Base-by-base conservation (phyloP, 2,113 vertebrate species). In the Vulpes lagopus region DNA sequence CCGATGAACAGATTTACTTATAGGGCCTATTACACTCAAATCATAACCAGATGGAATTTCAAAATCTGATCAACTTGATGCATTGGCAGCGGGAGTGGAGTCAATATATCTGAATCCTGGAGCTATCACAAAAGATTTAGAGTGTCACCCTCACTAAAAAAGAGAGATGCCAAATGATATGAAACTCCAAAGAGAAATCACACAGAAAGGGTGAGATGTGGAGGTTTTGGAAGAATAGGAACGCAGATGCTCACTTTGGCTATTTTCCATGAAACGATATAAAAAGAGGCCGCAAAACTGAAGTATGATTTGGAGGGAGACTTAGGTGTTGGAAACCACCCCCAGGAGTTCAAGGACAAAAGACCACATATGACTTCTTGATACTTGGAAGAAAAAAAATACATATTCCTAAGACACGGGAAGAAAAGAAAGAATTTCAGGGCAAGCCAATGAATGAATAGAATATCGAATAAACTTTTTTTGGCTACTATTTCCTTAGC, bases 21-120 rank as follows among this genome's bases (percentile, higher is more conserved):
- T 43, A 89, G 35, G 25, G 14, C 1, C 49, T 86, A n/a, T 82
- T 69, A 87, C 17, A 76, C 27, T 91, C 38, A 94, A 93, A 93
- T 87, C 53, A 87, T 89, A 95, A 95, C 65, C 74, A 86, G 76
- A 59, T 83, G 89, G n/a, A 60, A 93, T 87, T 93, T 96, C 51
- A 97, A 88, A 93, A 93, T 88, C 69, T 80, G 86, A 84, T 57
- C 86, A 65, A 78, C 55, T 73, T 88, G 38, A 85, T 82, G 57
- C 62, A 82, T 53, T 69, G 64, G 76, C 71, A 76, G 3, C 23
- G 12, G 30, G 43, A 84, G 9, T 49, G 4, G 55, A 55, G 22
- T 91, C 67, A 93, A 74, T 69, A 69, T 62, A 87, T 80, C 62
- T 88, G 69, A 95, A 27, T 73, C 2, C 55, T 49, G 82, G 76